Base-by-base conservation (phyloP, 2,113 vertebrate species). In the Pipra filicauda region DNA sequence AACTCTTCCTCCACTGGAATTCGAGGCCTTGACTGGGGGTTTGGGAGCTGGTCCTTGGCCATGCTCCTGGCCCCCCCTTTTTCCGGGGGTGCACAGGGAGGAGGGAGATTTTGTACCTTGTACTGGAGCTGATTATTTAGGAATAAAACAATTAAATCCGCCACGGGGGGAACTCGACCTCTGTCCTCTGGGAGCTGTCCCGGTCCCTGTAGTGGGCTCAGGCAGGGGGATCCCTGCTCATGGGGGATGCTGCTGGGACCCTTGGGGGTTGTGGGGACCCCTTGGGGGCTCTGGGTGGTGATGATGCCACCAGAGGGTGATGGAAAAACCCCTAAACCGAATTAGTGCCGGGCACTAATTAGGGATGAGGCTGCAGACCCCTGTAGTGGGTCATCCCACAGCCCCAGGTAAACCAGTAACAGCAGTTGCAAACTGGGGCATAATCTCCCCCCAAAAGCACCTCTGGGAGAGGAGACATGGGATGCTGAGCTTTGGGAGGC, bases 31-130 rank as follows among this genome's bases (percentile, higher is more conserved):
- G 94, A 64, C 49, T 51, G 33, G 59, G 94, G 91, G 57, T 62
- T 85, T 88, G 30, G 69, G 62, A 88, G 69, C 44, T 54, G 72
- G 39, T 87, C 61, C 61, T 79, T 16, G n/a, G 41, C 55, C 31
- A 21, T n/a, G 39, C 86, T 74, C 49, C 55, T 35, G 51, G 12
- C 51, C 51, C 30, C 62, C 35, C 9, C 5, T 64, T 75, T n/a
- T 82, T 82, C 31, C 8, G 48, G 33, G 57, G 44, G 9, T 77
- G 64, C 15, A 46, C 3, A 52, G 64, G 74, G 69, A 54, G 58
- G 62, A 37, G 54, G 64, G 72, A 51, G 85, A 71, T 95, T 95
- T 95, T 95, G 85, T 93, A 93, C 75, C 88, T 91, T 85, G 91
- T 85, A 73, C 55, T 0, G 43, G 67, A 92, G 67, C 77, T 52